A percentile compares a stretch with the other conserved stretches of the same genome.
Conservation (phyloP, 2,888 invertebrate species). For the Lepidonotus clava region DNA sequence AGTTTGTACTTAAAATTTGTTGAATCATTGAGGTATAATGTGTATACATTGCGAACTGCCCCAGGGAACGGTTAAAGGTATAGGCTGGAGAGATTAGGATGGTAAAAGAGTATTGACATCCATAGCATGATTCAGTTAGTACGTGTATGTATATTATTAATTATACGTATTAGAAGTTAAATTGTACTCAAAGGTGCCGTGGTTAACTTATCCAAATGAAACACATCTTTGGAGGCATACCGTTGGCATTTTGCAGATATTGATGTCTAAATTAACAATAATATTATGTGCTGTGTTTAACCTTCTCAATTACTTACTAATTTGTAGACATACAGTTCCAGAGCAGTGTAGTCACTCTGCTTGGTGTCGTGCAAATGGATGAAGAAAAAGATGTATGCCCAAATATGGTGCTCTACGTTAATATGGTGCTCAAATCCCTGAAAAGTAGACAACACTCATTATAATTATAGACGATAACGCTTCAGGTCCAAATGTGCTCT, state of each 20-base stretch:
- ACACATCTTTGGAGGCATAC: slow-evolving; percentile 78
- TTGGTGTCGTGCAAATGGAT: slow-evolving; percentile 81
- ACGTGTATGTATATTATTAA: not conserved
- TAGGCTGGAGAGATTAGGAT: no score
- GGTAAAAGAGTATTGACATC: not conserved
- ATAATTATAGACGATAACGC: no score
- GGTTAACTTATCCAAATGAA: no score
- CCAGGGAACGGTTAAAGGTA: no score
- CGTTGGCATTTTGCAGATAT: no score
- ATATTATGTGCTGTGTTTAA: not conserved
- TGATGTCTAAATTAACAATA: not conserved
- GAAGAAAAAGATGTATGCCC: slow-evolving; percentile 81
- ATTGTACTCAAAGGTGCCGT: not conserved
- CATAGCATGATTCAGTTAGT: not conserved
- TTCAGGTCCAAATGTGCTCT: no score
- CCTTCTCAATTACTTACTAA: slow-evolving; percentile 77
- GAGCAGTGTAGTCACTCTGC: slow-evolving; percentile 79
- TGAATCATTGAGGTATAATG: no score
- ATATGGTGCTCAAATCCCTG: slow-evolving; percentile 81
- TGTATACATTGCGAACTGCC: no score
- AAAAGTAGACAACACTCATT: not conserved
- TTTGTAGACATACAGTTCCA: slow-evolving; percentile 79
- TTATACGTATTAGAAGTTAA: not conserved
- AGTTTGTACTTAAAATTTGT: no score
- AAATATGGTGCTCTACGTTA: slow-evolving; percentile 80